phyloP scores from a whole-genome alignment of 2,888 invertebrate genomes.

The Corythucha ciliata region DNA sequence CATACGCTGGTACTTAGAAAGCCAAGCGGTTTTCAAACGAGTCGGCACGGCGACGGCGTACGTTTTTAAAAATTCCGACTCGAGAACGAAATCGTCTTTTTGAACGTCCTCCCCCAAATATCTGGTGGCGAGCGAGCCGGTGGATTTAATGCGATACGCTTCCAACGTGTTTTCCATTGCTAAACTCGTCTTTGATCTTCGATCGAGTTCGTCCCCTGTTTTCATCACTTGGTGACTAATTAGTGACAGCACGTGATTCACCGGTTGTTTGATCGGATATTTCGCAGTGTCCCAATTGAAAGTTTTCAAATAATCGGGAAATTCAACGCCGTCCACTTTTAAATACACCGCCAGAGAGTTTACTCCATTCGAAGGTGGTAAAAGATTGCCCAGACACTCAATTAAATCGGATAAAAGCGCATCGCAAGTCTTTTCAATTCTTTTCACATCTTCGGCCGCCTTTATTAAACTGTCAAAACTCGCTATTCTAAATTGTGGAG shows the following conservation, averaged over 20 bases:
- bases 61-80: constrained; percentile 13
- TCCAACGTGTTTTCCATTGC: too few relatives aligned
- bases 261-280: not conserved
- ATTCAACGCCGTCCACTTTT: not conserved
- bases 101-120: constrained; percentile 11
- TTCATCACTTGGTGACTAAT: not conserved
- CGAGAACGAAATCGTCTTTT: constrained; percentile 18
- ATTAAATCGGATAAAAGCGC: not conserved
- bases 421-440: not conserved
- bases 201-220: too few relatives aligned
- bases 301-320: not conserved
- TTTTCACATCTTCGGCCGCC: not conserved
- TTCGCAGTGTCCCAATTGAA: not conserved
- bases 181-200: too few relatives aligned
- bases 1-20: constrained; percentile 10
- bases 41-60: constrained; percentile 11
- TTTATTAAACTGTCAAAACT: not conserved
- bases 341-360: not conserved
- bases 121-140: constrained; percentile 6
- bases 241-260: not conserved
- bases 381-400: not conserved
- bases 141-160: not conserved
- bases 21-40: not conserved
- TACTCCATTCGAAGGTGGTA: not conserved
- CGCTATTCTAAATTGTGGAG: not conserved